These are phyloP conservation scores for Hirtodrosophila trivittata DNA, from an alignment of 2,888 invertebrate genomes.

Conservation along the genomic window DNA sequence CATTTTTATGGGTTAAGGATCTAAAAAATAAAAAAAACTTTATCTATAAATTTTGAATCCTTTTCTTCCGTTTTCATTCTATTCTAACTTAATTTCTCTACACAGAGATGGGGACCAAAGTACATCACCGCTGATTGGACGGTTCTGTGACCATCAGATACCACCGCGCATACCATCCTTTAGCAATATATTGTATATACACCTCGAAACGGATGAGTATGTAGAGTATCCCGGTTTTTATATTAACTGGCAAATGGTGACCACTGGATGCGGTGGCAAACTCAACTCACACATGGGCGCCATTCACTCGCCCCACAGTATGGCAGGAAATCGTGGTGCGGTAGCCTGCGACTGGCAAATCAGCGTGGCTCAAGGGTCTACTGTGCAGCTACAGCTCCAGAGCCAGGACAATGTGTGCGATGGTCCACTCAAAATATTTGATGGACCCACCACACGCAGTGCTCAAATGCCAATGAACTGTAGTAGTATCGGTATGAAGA, in stretches of 20 bases:
- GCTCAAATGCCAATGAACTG: slow-evolving; percentile 62
- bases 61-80: too few species aligned
- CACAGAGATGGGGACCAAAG: slow-evolving; percentile 90
- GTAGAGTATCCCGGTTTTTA: slow-evolving; percentile 88
- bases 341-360: slow-evolving; percentile 93
- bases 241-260: slow-evolving; percentile 87
- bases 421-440: slow-evolving; percentile 83
- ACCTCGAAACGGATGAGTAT: slow-evolving; percentile 90
- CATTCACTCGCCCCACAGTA: slow-evolving; percentile 91
- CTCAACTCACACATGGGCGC: slow-evolving; percentile 89
- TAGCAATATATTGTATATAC: slow-evolving; percentile 89
- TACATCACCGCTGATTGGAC: slow-evolving; percentile 91
- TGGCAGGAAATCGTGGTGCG: slow-evolving; percentile 88
- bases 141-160: slow-evolving; percentile 89
- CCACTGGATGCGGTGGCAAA: slow-evolving; percentile 92
- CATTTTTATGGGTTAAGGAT: too few species aligned
- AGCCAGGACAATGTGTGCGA: slow-evolving; percentile 85
- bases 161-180: slow-evolving; percentile 89
- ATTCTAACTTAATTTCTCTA: too few species aligned
- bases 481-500: too few species aligned
- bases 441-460: slow-evolving; percentile 67
- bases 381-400: slow-evolving; percentile 86
- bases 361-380: slow-evolving; percentile 89
- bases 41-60: too few species aligned
- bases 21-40: too few species aligned